A percentile compares a stretch with the other conserved stretches of the same genome.
Conservation (phyloP, 2,888 invertebrate species). For the Thera britannica region DNA sequence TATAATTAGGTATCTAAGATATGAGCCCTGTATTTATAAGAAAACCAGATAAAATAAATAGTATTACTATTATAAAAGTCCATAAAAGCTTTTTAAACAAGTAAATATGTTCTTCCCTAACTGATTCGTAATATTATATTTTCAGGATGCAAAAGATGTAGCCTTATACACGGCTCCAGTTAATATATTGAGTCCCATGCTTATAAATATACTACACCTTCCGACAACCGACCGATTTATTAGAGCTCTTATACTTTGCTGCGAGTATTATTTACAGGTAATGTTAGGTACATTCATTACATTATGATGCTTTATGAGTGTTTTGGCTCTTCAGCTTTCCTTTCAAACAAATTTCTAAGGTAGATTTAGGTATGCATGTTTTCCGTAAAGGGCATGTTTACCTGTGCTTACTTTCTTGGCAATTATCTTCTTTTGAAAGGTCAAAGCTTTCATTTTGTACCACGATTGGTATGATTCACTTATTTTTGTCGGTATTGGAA, state of each 20-base stretch:
- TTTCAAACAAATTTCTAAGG: slow-evolving; percentile 2
- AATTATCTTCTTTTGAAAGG: neutral
- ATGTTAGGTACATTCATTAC: slow-evolving; percentile 21
- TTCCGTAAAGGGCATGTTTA: neutral
- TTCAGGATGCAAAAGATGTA: slow-evolving; percentile 78
- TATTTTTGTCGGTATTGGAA: slow-evolving; percentile 9
- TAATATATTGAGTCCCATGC: slow-evolving; percentile 80
- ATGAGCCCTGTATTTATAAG: too few species aligned
- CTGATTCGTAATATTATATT: slow-evolving; percentile 39
- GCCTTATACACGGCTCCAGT: slow-evolving; percentile 83
- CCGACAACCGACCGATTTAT: slow-evolving; percentile 86
- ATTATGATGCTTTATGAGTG: slow-evolving; percentile 19
- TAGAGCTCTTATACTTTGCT: slow-evolving; percentile 86
- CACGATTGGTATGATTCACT: slow-evolving; percentile 5
- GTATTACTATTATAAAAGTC: too few species aligned
- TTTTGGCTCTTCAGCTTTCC: slow-evolving; percentile 4
- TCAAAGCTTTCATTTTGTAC: neutral
- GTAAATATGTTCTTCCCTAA: neutral
- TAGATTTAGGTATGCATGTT: slow-evolving; percentile 2
- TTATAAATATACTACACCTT: slow-evolving; percentile 85
- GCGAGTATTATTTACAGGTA: slow-evolving; percentile 87
- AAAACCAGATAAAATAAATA: too few species aligned
- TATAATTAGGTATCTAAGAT: too few species aligned
- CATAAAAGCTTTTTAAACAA: neutral
- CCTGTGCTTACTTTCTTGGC: neutral